Base-by-base conservation (phyloP, 2,888 invertebrate genomes). In the Clunio marinus region DNA sequence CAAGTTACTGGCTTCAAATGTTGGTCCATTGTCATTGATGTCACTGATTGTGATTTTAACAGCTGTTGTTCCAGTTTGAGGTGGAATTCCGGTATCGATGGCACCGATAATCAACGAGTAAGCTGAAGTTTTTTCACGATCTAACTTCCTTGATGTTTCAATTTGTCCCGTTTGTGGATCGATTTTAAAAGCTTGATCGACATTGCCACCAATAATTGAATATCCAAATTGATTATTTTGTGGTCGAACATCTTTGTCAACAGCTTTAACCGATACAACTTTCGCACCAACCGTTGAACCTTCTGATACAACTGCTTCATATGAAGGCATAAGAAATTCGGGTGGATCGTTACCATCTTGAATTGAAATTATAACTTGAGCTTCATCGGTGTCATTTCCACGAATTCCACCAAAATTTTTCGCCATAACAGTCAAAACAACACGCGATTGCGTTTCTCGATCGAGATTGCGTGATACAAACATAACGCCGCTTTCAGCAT, bases 261-360 rank as follows among this genome's bases (percentile, higher is more conserved):
- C 81, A 0, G 96, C 96, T 75, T 88, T 86, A 0, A 96, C 93
- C 32, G 85, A 84, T 35, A 87, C 77, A 0, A 95, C 86, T 75
- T 85, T 83, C 8, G 89, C 86, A 0, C 93, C 94, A 8, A 87
- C 78, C 0, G 78, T 74, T 0, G 88, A 88, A 20, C 89, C 91
- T 81, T 97, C 96, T 1, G 89, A 88, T 22, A 96, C 83, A 70
- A 84, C 84, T 0, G 89, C 85, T 74, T 89, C 88, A 76, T 96
- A 96, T 20, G 84, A 76, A 60, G 83, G 83, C 73, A 88, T 85
- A n/a, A 88, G 78, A 76, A 97, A 97, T 76, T 93, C 92, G 0
- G 96, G 96, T 0, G 96, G 94, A 80, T 96, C 96, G 76, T 96
- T 96, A 20, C 96, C 96, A 77, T 96, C 96, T 80, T 95, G 93